These are phyloP conservation scores for Ophion costatus DNA, from an alignment of 2,888 invertebrate species.

Conservation along the genomic window DNA sequence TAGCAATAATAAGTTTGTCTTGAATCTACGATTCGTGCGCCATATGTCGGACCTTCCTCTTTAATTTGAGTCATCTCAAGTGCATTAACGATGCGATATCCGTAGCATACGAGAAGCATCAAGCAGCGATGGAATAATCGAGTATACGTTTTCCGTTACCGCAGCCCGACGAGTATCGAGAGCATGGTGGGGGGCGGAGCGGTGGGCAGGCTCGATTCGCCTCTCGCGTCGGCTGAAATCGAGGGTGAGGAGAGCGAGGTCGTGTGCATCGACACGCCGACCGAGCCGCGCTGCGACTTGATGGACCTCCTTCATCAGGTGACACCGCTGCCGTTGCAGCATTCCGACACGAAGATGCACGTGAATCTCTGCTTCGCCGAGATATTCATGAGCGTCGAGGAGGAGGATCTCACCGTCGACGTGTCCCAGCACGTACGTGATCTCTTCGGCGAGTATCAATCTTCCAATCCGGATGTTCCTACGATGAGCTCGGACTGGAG, in stretches of 20 bases:
- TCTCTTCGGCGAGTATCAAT: conserved; percentile 87
- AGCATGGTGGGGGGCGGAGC: conserved; percentile 84
- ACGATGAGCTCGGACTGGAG: conserved; percentile 69
- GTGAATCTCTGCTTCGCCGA: conserved; percentile 82
- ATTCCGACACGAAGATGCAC: conserved; percentile 72
- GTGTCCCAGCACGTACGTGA: conserved; percentile 87
- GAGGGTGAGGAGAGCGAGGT: conserved; percentile 92
- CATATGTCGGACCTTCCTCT: no score
- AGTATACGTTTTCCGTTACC: not conserved
- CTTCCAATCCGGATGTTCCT: conserved; percentile 78
- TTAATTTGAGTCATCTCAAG: no score
- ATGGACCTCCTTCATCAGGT: conserved; percentile 89
- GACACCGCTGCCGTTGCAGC: conserved; percentile 84
- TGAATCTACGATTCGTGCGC: no score
- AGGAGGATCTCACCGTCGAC: conserved; percentile 84
- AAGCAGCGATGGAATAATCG: not conserved
- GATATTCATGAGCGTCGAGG: conserved; percentile 87
- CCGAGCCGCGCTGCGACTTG: conserved; percentile 88
- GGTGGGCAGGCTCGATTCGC: conserved; percentile 85
- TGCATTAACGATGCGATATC: no score
- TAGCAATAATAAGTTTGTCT: no score
- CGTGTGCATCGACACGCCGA: conserved; percentile 91
- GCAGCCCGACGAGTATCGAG: conserved; percentile 80
- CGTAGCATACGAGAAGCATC: not conserved
- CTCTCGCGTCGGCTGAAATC: conserved; percentile 90